Percentiles rank a stretch among this genome's conserved stretches.
Evolutionary conservation across 2,888 invertebrate genomes (phyloP).

Genomic region (Drosophila peninsularis): DNA sequence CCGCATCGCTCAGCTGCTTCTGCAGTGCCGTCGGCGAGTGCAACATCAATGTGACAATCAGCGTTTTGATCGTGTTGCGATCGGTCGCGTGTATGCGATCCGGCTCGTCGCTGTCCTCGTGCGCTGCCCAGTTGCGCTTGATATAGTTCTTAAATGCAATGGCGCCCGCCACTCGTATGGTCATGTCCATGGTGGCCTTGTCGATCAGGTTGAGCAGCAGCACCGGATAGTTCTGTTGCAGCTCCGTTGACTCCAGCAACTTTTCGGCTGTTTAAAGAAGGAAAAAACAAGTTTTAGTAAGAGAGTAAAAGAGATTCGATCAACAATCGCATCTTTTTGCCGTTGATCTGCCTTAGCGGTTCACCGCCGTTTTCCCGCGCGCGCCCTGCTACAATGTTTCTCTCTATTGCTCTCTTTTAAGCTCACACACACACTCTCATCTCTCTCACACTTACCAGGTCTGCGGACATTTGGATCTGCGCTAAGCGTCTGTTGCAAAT

Average conservation of each 20-base stretch:
- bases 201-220: conserved; percentile 94
- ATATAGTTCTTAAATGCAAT: conserved; percentile 98
- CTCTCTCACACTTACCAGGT: conserved; percentile 88
- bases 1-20: conserved; percentile 97
- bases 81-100: conserved; percentile 93
- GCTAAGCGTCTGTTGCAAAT: conserved; percentile 94
- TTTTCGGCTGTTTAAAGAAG: conserved; percentile 91
- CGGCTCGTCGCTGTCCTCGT: conserved; percentile 89
- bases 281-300: conserved; percentile 4
- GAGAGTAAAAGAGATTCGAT: background rate
- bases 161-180: conserved; percentile 94
- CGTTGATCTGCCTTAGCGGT: conserved; percentile 1
- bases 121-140: conserved; percentile 95
- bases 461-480: conserved; percentile 92
- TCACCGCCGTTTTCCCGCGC: conserved; percentile 65
- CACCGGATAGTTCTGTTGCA: conserved; percentile 95
- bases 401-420: conserved; percentile 16
- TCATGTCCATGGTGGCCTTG: conserved; percentile 91
- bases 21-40: conserved; percentile 95
- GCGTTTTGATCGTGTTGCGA: conserved; percentile 91
- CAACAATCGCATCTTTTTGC: conserved; percentile 4
- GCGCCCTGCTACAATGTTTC: conserved; percentile 10
- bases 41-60: conserved; percentile 96
- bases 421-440: conserved; percentile 11
- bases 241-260: conserved; percentile 94